Evolutionary conservation across 1,140 invertebrate genomes (phyloP).

Genomic region (Aphaenogaster ashmeadi): DNA sequence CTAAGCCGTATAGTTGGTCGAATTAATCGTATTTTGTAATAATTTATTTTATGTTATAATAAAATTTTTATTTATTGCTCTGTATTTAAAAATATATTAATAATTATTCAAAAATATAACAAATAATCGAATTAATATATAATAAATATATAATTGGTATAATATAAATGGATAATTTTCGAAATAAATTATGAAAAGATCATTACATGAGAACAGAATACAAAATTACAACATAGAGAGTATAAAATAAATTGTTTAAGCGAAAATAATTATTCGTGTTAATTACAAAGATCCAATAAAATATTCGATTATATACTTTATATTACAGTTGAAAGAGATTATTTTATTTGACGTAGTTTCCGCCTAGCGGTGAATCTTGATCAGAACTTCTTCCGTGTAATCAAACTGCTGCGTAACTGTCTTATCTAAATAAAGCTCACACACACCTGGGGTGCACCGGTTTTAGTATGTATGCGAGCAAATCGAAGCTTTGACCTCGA

Average conservation of each 20-base stretch:
- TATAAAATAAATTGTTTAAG: neutral
- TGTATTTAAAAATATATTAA: neutral
- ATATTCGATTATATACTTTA: neutral
- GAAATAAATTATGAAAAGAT: neutral
- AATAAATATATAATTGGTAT: neutral
- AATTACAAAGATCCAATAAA: neutral
- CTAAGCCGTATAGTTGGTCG: neutral
- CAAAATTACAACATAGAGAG: neutral
- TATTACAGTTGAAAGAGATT: neutral
- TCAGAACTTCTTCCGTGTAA: neutral
- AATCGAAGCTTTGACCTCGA: conserved; percentile 58
- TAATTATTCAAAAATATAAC: neutral
- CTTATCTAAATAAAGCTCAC: conserved; percentile 26
- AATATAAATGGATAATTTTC: neutral
- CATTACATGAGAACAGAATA: neutral
- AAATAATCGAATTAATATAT: neutral
- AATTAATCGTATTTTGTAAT: conserved; percentile 6
- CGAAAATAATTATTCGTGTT: conserved; percentile 3
- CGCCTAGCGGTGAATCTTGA: neutral
- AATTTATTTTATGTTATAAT: conserved; percentile 21
- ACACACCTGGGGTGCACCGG: neutral
- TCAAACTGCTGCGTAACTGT: conserved; percentile 27
- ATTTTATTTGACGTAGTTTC: neutral
- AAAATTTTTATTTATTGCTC: neutral
- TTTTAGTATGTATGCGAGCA: neutral